Evolutionary conservation across 2,797 vertebrate genomes (phyloP).

Genomic region (Sebastes steindachneri): DNA sequence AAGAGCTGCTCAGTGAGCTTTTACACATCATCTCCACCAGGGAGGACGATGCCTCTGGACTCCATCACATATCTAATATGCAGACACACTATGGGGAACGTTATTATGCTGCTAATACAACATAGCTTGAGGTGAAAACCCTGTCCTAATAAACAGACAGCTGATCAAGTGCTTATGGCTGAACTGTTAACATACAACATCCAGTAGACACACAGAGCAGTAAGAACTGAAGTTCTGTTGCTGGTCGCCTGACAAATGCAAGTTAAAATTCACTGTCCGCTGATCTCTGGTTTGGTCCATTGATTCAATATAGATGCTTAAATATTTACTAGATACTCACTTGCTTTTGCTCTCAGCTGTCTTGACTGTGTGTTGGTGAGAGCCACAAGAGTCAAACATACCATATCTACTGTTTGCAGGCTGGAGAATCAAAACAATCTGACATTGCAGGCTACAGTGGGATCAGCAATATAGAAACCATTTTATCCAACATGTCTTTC

Average conservation of each 20-base stretch:
- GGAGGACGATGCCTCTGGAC: slow-evolving; percentile 5
- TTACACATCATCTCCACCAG: slow-evolving; percentile 26
- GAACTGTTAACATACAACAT: background rate
- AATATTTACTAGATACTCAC: background rate
- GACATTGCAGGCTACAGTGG: background rate
- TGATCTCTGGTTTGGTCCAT: background rate
- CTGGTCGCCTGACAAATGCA: background rate
- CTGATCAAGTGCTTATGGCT: background rate
- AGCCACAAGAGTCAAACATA: background rate
- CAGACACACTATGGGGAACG: background rate
- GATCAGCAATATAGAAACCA: no score
- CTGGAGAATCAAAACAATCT: background rate
- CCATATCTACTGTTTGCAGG: background rate
- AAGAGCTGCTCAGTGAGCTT: slow-evolving; percentile 35
- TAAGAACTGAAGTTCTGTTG: background rate
- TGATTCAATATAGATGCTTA: background rate
- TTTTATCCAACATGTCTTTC: no score
- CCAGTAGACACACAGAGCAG: background rate
- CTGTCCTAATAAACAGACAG: background rate
- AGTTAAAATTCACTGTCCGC: background rate
- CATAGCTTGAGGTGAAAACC: background rate
- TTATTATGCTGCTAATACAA: background rate
- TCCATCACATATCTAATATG: slow-evolving; percentile 6
- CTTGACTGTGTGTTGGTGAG: background rate
- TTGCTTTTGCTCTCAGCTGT: background rate